A percentile compares a stretch with the other conserved stretches of the same genome.
phyloP scores from a whole-genome alignment of 2,888 invertebrate genomes.

The Platerodrilus igneus region DNA sequence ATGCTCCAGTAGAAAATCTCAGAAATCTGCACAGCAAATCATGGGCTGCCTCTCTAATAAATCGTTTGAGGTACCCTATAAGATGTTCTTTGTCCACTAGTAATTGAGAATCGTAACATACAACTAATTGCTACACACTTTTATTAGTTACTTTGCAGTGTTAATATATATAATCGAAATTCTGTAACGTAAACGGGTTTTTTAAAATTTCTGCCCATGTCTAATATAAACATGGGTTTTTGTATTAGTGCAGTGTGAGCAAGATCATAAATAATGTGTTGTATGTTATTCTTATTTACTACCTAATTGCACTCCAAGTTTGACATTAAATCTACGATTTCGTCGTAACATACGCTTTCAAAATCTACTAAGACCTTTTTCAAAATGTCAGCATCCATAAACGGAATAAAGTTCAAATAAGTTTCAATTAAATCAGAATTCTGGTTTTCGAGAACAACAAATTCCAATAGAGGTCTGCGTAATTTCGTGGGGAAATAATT shows the following conservation, averaged over 20 bases:
- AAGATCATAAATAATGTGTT: slow-evolving; percentile 6
- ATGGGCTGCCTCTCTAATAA: slow-evolving; percentile 11
- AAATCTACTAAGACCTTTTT: not conserved
- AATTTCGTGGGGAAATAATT: slow-evolving; percentile 18
- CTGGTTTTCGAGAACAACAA: too few species aligned
- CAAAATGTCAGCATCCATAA: not conserved
- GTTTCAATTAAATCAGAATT: not conserved
- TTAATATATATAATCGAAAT: not conserved
- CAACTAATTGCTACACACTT: not conserved
- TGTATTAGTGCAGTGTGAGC: slow-evolving; percentile 18
- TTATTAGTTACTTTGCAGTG: not conserved
- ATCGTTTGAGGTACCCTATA: slow-evolving; percentile 5
- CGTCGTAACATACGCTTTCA: slow-evolving; percentile 3
- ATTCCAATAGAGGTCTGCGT: slow-evolving; percentile 7
- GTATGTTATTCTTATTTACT: slow-evolving; percentile 6
- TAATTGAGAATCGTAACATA: not conserved
- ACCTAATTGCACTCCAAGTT: slow-evolving; percentile 8
- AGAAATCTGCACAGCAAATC: slow-evolving; percentile 11
- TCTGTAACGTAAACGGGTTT: not conserved
- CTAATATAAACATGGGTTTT: slow-evolving; percentile 15
- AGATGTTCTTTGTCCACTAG: not conserved
- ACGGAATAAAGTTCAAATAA: not conserved
- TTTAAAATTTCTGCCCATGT: slow-evolving; percentile 9
- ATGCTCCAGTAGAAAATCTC: slow-evolving; percentile 16
- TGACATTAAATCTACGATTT: slow-evolving; percentile 1